Base-by-base conservation (phyloP, 2,113 vertebrate species). In the Bos javanicus region DNA sequence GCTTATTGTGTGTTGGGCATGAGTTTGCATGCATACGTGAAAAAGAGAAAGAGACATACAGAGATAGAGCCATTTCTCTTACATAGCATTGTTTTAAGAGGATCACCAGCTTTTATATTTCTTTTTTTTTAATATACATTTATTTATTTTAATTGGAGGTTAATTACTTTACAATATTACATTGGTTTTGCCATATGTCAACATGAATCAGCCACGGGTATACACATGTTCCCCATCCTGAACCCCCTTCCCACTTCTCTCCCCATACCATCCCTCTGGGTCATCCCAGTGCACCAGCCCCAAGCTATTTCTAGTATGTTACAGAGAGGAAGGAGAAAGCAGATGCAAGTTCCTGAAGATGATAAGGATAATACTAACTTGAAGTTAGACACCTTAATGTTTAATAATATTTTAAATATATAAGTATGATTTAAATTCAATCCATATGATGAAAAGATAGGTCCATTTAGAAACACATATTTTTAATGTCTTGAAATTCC, bases 401-500 rank as follows among this genome's bases (percentile, higher is more conserved):
- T 80, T 48, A 95, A 96, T 97, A 96, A 96, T 86, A 57, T 97
- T 97, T 98, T 94, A 28, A 26, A 83, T 64, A 57, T 19, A 96
- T 50, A 98, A 98, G 95, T 92, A 33, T 87, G 96, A 98, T 96
- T 86, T 89, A 82, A 89, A 76, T 91, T 94, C 9, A 7, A 81
- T 86, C 57, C 90, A 78, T 93, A 19, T 25, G 94, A 71, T 71
- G n/a, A 39, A 97, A 96, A 98, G 1, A 39, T 0, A 74, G 82
- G 74, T 96, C 56, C 90, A 93, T 97, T 98, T 97, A 92, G 88
- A 87, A 97, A 98, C 98, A 94, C 86, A 56, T 13, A 89, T 84
- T 87, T 97, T 90, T 97, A 96, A 97, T 92, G 97, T 97, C 97
- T 91, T 54, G 59, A 93, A 98, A 98, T 98, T 60, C 94, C 62